phyloP scores from a whole-genome alignment of 2,797 vertebrate genomes.

The Bradypodion pumilum region DNA sequence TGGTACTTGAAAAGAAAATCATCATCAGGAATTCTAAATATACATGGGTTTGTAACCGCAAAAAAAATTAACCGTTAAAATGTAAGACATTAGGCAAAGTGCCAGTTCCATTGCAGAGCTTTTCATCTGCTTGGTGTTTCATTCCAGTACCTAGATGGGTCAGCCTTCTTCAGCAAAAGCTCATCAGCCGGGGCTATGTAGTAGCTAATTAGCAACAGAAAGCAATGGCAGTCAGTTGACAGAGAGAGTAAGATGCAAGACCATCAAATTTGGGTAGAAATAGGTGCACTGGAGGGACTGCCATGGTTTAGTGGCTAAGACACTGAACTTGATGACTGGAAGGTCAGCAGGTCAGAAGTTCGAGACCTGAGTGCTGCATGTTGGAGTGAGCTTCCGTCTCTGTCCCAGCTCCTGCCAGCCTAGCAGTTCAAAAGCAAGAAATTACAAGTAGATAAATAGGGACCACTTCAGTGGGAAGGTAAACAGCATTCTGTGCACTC shows the following conservation, averaged over 20 bases:
- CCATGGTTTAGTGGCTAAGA: too few species aligned
- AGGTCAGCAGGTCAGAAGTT: too few species aligned
- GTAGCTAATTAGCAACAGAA: neutral
- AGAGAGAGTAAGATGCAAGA: neutral
- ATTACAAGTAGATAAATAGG: too few species aligned
- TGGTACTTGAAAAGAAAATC: neutral
- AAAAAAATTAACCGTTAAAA: slow-evolving; percentile 45
- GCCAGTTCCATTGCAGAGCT: neutral
- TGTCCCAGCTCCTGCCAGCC: too few species aligned
- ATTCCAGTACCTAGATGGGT: neutral
- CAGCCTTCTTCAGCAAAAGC: neutral
- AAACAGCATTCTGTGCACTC: too few species aligned
- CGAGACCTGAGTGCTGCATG: too few species aligned
- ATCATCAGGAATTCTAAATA: slow-evolving; percentile 35
- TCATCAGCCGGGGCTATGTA: neutral
- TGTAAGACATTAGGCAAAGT: neutral
- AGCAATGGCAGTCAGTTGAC: neutral
- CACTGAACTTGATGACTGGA: too few species aligned
- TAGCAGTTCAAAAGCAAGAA: too few species aligned
- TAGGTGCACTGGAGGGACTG: neutral
- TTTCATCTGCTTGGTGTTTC: neutral
- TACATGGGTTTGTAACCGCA: slow-evolving; percentile 38
- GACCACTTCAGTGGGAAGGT: too few species aligned
- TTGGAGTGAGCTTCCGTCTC: too few species aligned
- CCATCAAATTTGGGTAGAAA: neutral